phyloP scores from a whole-genome alignment of 1,140 invertebrate genomes.

The Cydia strobilella region DNA sequence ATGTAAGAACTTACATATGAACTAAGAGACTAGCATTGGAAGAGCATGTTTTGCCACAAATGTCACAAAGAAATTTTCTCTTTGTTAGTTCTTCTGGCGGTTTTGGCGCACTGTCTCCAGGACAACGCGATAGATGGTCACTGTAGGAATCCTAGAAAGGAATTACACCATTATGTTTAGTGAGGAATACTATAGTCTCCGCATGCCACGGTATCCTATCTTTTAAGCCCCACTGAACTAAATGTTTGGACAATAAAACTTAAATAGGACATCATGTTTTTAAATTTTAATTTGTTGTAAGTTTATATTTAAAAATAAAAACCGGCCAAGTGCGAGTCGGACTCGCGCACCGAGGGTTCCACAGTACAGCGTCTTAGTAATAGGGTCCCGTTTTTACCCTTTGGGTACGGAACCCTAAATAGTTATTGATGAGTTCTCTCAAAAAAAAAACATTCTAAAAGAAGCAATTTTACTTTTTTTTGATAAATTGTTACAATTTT shows the following conservation, averaged over 20 bases:
- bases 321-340: too few relatives aligned
- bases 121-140: conserved; percentile 57
- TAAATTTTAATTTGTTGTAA: too few relatives aligned
- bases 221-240: not conserved
- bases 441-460: too few relatives aligned
- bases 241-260: not conserved
- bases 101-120: conserved; percentile 39
- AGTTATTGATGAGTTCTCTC: too few relatives aligned
- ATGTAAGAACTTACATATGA: conserved; percentile 53
- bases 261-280: too few relatives aligned
- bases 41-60: conserved; percentile 66
- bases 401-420: too few relatives aligned
- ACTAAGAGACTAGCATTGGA: conserved; percentile 63
- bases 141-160: conserved; percentile 59
- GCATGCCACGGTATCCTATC: not conserved
- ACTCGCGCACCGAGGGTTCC: too few relatives aligned
- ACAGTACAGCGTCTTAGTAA: too few relatives aligned
- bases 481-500: too few relatives aligned
- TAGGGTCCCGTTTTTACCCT: too few relatives aligned
- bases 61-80: conserved; percentile 68
- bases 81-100: conserved; percentile 46
- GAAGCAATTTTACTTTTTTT: too few relatives aligned
- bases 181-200: not conserved
- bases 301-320: too few relatives aligned
- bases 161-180: not conserved